Conservation (phyloP, 2,797 vertebrate genomes). For the Microtus californicus region DNA sequence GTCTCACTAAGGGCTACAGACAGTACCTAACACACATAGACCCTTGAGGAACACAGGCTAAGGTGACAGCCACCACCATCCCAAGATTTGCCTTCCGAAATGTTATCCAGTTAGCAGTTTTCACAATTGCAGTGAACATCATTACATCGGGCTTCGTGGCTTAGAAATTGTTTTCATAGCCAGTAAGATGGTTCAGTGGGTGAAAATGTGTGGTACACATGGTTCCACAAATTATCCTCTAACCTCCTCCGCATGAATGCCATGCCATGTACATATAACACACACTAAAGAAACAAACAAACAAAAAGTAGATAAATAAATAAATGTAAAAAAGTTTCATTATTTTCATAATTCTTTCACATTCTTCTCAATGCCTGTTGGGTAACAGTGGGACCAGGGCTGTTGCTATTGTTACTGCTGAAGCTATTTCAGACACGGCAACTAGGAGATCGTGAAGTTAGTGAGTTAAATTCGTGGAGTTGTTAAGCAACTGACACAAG, state of each 20-base stretch:
- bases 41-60: not conserved
- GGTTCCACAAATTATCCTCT: not conserved
- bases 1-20: not conserved
- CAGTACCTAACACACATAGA: not conserved
- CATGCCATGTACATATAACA: not conserved
- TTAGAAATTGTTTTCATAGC: constrained; percentile 12
- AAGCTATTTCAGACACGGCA: not conserved
- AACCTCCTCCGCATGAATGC: not conserved
- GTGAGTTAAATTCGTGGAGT: not conserved
- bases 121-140: not conserved
- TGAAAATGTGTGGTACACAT: no score
- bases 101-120: constrained; percentile 35
- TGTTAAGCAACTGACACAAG: constrained; percentile 25
- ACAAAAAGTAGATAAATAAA: not conserved
- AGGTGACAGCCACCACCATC: not conserved
- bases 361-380: not conserved
- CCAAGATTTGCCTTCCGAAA: constrained; percentile 18
- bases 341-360: constrained; percentile 37
- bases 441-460: not conserved
- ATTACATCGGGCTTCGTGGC: not conserved
- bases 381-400: not conserved
- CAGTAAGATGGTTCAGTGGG: not conserved
- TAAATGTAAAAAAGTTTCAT: not conserved
- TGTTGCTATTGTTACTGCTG: not conserved
- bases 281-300: not conserved